Evolutionary conservation across 2,113 vertebrate species (phyloP).

Genomic region (Forbesichthys agassizii): DNA sequence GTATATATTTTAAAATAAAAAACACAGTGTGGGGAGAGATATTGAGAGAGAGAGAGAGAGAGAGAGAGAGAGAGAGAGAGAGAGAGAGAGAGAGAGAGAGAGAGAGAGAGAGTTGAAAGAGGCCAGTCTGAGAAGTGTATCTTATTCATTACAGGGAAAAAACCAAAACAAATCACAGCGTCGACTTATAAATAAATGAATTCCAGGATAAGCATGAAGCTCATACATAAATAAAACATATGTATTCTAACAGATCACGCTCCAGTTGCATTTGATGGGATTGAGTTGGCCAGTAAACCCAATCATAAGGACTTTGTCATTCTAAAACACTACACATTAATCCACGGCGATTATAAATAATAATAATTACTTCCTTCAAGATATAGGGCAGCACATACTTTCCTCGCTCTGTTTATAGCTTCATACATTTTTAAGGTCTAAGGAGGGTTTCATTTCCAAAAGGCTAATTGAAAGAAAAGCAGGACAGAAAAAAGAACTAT

Average conservation of each 20-base stretch:
- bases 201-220: slow-evolving; percentile 69
- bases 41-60: not conserved
- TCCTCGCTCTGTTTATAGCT: slow-evolving; percentile 34
- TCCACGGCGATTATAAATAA: slow-evolving; percentile 61
- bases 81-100: slow-evolving; percentile 12
- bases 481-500: slow-evolving; percentile 3
- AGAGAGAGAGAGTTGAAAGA: slow-evolving; percentile 65
- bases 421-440: slow-evolving; percentile 27
- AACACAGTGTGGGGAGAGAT: too few relatives aligned
- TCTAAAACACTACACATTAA: slow-evolving; percentile 51
- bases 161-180: slow-evolving; percentile 65
- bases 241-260: slow-evolving; percentile 75
- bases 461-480: slow-evolving; percentile 1
- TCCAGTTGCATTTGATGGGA: slow-evolving; percentile 72
- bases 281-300: slow-evolving; percentile 64
- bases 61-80: slow-evolving; percentile 15
- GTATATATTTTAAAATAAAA: too few relatives aligned
- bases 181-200: slow-evolving; percentile 77
- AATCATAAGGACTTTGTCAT: slow-evolving; percentile 60
- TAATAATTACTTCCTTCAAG: slow-evolving; percentile 54
- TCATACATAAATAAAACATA: slow-evolving; percentile 76
- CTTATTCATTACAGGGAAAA: slow-evolving; percentile 73
- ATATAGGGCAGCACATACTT: slow-evolving; percentile 57
- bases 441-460: slow-evolving; percentile 19
- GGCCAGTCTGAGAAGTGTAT: slow-evolving; percentile 73